These are phyloP conservation scores for Calliopsis andreniformis DNA, from an alignment of 1,140 invertebrate species.

Conservation along the genomic window DNA sequence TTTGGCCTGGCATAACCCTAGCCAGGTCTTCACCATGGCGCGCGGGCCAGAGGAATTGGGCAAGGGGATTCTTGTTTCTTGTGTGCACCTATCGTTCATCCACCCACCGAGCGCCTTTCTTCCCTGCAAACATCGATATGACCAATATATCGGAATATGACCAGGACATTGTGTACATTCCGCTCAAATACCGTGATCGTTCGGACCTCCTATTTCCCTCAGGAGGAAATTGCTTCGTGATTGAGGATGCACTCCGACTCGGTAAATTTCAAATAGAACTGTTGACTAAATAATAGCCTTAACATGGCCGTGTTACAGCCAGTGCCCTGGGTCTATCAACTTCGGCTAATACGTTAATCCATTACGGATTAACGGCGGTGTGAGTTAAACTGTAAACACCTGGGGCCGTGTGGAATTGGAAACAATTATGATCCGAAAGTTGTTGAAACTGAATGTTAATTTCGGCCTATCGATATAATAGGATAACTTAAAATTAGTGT, in stretches of 20 bases:
- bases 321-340: constrained; percentile 27
- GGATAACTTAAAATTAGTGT: no score
- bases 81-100: constrained; percentile 72
- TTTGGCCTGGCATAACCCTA: constrained; percentile 55
- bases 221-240: constrained; percentile 37
- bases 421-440: not conserved
- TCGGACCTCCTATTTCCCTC: constrained; percentile 21
- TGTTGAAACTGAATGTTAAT: not conserved
- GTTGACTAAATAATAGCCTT: constrained; percentile 33
- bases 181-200: constrained; percentile 10
- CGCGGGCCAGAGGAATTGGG: constrained; percentile 13
- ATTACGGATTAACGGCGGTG: no score
- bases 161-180: constrained; percentile 63
- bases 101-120: constrained; percentile 38
- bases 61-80: constrained; percentile 75
- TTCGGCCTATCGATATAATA: no score
- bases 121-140: constrained; percentile 72
- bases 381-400: constrained; percentile 26
- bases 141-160: constrained; percentile 76
- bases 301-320: not conserved
- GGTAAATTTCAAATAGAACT: constrained; percentile 24
- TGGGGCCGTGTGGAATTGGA: not conserved
- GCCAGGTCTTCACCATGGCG: constrained; percentile 57
- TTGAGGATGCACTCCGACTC: not conserved
- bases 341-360: not conserved